Evolutionary conservation across 2,113 vertebrate genomes (phyloP), one percentile per base, ranked within the genome.

Genomic region (Bos javanicus): DNA sequence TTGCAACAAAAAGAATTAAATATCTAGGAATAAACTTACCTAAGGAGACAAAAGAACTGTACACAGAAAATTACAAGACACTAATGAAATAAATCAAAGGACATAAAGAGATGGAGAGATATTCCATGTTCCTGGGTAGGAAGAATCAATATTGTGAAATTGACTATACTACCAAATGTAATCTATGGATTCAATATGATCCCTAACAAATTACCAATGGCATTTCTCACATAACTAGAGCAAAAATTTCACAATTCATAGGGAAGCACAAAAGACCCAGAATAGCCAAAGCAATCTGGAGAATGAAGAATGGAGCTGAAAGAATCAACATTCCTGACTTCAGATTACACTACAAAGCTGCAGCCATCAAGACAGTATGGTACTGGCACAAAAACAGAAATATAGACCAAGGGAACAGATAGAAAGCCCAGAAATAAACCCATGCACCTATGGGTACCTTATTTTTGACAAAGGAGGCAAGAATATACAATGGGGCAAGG

Each of bases 231-330:
- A 64, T 7, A 64, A 64, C 33, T 64, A 64, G 16, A 64, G 19
- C 7, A 64, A 64, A 64, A 64, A 17, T 17, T 9, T 64, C 15
- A 64, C 62, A 64, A 64, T 64, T 64, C 0, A 2, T 64, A 64
- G 4, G 30, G 30, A 64, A 17, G 30, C 7, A n/a, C 15, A n/a
- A n/a, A 17, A 64, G 16, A 33, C 7, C 30, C 0, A 1, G 7
- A 64, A 64, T 64, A 64, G 62, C 62, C 7, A 62, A 62, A 62
- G 28, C 6, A n/a, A 4, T 64, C 33, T n/a, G n/a, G 16, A n/a
- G 62, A n/a, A n/a, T 17, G 62, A 64, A 64, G 62, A 64, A n/a
- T n/a, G 62, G 16, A n/a, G 16, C 30, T 64, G 62, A n/a, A n/a
- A 16, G 62, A 64, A 64, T 8, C 30, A 64, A n/a, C 1, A 0